phyloP scores from a whole-genome alignment of 1,140 invertebrate genomes.

The Formica selysi region DNA sequence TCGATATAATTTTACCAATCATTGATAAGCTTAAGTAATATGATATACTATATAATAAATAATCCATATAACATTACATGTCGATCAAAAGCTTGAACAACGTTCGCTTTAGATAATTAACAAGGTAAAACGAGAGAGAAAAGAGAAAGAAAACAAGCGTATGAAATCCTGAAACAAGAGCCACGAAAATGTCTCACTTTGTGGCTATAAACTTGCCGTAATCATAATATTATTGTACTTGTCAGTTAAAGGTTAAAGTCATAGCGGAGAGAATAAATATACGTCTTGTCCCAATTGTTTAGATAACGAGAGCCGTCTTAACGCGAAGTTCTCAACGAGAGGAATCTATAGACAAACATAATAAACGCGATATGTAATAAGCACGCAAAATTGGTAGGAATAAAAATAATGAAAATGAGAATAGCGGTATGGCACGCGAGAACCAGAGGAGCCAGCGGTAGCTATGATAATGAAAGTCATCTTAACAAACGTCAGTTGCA shows the following conservation, averaged over 20 bases:
- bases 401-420: conserved; percentile 61
- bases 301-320: not conserved
- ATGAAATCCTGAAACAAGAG: not conserved
- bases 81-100: not conserved
- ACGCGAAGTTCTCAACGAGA: not conserved
- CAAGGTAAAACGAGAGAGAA: not conserved
- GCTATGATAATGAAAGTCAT: conserved; percentile 64
- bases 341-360: conserved; percentile 52
- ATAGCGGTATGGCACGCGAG: conserved; percentile 19
- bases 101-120: not conserved
- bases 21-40: not conserved
- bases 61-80: not conserved
- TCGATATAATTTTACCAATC: not conserved
- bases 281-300: not conserved
- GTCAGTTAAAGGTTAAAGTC: conserved; percentile 1
- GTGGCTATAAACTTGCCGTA: not conserved
- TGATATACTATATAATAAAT: conserved; percentile 16
- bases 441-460: conserved; percentile 1
- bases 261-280: not conserved
- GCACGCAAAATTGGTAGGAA: conserved; percentile 34
- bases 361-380: not conserved
- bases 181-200: not conserved
- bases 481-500: conserved; percentile 62
- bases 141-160: too few relatives aligned
- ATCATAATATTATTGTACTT: not conserved